Evolutionary conservation across 2,797 vertebrate species (phyloP), one percentile per base, ranked within the genome.

Genomic region (Varecia variegata): DNA sequence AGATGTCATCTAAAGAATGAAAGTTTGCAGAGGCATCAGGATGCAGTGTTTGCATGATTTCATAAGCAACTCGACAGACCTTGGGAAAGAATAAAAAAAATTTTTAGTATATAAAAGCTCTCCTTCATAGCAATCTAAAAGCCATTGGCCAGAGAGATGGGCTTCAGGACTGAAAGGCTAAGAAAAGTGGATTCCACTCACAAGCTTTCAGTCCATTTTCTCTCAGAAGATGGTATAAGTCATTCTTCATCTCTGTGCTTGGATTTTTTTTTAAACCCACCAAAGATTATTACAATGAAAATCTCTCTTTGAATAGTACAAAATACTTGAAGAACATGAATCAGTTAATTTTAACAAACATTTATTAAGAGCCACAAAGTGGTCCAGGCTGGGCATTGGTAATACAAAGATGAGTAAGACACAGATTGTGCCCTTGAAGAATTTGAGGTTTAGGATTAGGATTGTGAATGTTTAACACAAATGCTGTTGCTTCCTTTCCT

Each of bases 11-110:
- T 98, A 99, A 98, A 92, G 99, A 99, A 97, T 99, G 99, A 98
- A 99, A 99, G 98, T 99, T 99, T 0, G 99, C 99, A 23, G 99
- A 99, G 94, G 99, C 99, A 95, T 99, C 99, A 2, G 99, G 99
- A 96, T 99, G 99, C 86, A 99, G 98, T 0, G 99, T 99, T 98
- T 99, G 99, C 99, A 99, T 99, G 93, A 99, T 99, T 98, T 99
- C 99, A 82, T 99, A 99, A 93, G 99, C 99, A 97, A 99, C 99
- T 68, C 99, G 99, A 97, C 99, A 99, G 94, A 99, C 99, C 99
- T 99, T 98, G 68, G 60, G 73, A 96, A 97, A 62, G 94, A 96
- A 95, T 89, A 7, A 74, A 77, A 80, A 71, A 45, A 84, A 54
- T 5, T 23, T 21, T 97, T 92, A 98, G 81, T 77, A 86, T 1